Conservation (phyloP, 2,888 invertebrate genomes). For the Euspilapteryx auroguttella region DNA sequence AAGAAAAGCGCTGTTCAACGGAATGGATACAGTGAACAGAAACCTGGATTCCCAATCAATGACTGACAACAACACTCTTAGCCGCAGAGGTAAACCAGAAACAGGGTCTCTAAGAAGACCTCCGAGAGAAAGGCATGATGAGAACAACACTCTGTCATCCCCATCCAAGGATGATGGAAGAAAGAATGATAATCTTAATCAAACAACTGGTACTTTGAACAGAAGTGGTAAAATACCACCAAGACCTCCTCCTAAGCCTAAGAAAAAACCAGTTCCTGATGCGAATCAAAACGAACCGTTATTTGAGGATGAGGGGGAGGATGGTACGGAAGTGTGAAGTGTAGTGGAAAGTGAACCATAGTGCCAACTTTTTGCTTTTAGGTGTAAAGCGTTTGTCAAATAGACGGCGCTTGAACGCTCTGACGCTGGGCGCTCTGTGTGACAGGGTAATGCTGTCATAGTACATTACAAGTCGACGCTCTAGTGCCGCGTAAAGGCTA, state of each 20-base stretch:
- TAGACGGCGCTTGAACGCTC: slow-evolving; percentile 24
- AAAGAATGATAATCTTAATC: slow-evolving; percentile 37
- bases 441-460: slow-evolving; percentile 10
- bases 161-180: slow-evolving; percentile 38
- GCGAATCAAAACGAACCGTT: slow-evolving; percentile 67
- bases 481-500: slow-evolving; percentile 16
- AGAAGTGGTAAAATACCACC: slow-evolving; percentile 74
- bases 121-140: slow-evolving; percentile 27
- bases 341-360: slow-evolving; percentile 21
- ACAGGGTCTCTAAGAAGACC: slow-evolving; percentile 46
- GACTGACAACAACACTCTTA: slow-evolving; percentile 35
- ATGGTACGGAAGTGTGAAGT: slow-evolving; percentile 83
- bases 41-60: slow-evolving; percentile 27
- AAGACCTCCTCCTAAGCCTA: slow-evolving; percentile 81
- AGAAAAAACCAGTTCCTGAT: slow-evolving; percentile 70
- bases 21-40: slow-evolving; percentile 21
- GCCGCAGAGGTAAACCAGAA: slow-evolving; percentile 55
- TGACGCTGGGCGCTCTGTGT: too few species aligned
- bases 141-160: slow-evolving; percentile 21
- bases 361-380: too few species aligned
- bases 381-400: too few species aligned
- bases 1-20: slow-evolving; percentile 32
- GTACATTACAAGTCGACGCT: too few species aligned
- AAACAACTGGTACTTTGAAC: slow-evolving; percentile 40
- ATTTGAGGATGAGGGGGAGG: slow-evolving; percentile 87